Conservation (phyloP, 1,140 invertebrate species). For the Drosophila nebulosa region DNA sequence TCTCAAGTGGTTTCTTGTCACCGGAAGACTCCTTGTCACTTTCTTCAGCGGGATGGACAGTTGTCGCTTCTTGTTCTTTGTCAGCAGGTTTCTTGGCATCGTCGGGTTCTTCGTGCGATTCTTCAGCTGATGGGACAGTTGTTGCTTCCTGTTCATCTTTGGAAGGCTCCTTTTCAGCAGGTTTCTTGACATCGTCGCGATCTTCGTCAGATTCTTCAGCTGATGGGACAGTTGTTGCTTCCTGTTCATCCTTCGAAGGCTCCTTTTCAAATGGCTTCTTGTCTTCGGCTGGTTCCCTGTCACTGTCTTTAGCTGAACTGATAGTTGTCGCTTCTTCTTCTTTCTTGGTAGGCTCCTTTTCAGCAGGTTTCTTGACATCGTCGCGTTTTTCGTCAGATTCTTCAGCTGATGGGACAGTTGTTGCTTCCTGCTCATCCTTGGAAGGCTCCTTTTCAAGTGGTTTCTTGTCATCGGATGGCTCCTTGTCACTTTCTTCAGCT, state of each 20-base stretch:
- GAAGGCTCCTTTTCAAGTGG: conserved; percentile 16
- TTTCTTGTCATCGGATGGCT: background rate
- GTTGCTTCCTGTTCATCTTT: conserved; percentile 1
- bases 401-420: conserved; percentile 25
- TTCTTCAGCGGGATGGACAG: background rate
- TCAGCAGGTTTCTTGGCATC: conserved; percentile 15
- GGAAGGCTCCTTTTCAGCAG: conserved; percentile 17
- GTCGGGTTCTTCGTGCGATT: background rate
- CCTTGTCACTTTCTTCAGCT: background rate
- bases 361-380: conserved; percentile 3
- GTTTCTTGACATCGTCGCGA: background rate
- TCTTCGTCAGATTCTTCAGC: background rate
- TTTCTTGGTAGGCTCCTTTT: conserved; percentile 14
- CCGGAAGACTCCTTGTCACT: too few species aligned
- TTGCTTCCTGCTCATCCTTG: background rate
- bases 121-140: conserved; percentile 23
- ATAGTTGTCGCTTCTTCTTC: background rate
- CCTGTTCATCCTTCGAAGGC: background rate
- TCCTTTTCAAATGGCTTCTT: background rate
- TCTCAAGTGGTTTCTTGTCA: conserved; percentile 9
- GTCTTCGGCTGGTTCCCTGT: too few species aligned
- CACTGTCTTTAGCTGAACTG: too few species aligned
- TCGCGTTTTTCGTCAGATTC: background rate
- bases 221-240: background rate
- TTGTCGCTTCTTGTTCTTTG: conserved; percentile 10